phyloP scores from a whole-genome alignment of 2,797 vertebrate genomes.

The Mormyrus hasselquistii region DNA sequence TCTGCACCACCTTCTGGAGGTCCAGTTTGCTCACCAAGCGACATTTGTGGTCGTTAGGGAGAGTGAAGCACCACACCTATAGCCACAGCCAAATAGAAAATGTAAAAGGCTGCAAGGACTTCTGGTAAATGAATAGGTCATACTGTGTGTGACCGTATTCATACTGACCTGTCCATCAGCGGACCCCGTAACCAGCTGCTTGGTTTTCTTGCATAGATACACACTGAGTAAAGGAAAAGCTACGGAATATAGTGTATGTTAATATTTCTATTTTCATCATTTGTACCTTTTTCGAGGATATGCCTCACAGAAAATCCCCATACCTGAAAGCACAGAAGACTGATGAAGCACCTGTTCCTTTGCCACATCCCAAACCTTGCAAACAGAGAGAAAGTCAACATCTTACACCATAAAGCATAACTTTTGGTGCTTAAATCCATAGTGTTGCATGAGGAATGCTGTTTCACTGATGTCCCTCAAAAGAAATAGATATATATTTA shows the following conservation, averaged over 20 bases:
- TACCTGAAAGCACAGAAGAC: slow-evolving; percentile 79
- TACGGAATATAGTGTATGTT: slow-evolving; percentile 38
- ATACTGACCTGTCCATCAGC: slow-evolving; percentile 72
- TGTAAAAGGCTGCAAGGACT: not conserved
- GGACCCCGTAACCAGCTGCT: slow-evolving; percentile 70
- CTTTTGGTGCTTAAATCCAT: not conserved
- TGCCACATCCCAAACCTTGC: slow-evolving; percentile 75
- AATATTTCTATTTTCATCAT: not conserved
- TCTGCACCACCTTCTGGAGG: slow-evolving; percentile 65
- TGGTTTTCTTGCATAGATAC: slow-evolving; percentile 56
- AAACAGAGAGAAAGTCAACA: slow-evolving; percentile 19
- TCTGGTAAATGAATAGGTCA: not conserved
- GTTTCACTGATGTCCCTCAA: not conserved
- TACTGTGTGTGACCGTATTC: not conserved
- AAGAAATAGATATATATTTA: not conserved
- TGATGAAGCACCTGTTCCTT: slow-evolving; percentile 56
- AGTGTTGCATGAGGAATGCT: not conserved
- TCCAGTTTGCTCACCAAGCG: slow-evolving; percentile 63
- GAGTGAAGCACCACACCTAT: slow-evolving; percentile 78
- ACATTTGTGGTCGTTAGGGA: slow-evolving; percentile 60
- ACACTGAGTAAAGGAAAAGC: slow-evolving; percentile 72
- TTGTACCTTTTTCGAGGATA: not conserved
- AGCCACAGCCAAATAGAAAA: slow-evolving; percentile 10
- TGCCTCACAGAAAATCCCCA: slow-evolving; percentile 31
- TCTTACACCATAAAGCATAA: not conserved